A percentile compares a stretch with the other conserved stretches of the same genome.
Evolutionary conservation across 2,888 invertebrate species (phyloP).

Genomic region (Spodoptera picta): DNA sequence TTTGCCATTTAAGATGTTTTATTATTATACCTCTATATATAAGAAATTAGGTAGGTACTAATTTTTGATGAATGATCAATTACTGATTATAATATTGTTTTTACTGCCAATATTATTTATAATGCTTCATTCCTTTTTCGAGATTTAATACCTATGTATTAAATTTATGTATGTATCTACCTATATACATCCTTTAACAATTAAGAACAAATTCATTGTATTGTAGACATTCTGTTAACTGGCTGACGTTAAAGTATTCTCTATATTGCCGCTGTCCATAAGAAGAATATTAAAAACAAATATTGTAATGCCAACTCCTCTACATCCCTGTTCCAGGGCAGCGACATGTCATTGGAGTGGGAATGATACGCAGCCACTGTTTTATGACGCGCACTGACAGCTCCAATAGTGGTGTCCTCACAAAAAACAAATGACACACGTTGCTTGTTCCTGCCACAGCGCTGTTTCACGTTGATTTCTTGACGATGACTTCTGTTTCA

Average conservation of each 20-base stretch:
- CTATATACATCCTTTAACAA: no score
- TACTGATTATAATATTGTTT: constrained; percentile 15
- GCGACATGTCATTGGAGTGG: constrained; percentile 67
- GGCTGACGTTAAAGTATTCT: no score
- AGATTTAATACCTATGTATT: no score
- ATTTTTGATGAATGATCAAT: constrained; percentile 29
- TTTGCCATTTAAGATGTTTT: constrained; percentile 38
- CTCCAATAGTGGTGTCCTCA: constrained; percentile 72
- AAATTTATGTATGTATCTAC: no score
- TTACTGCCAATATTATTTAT: constrained; percentile 12
- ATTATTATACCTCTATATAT: no score
- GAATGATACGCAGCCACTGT: constrained; percentile 72
- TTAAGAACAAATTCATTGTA: no score
- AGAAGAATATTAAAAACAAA: no score
- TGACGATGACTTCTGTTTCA: no score
- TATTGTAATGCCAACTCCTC: constrained; percentile 31
- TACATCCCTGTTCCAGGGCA: constrained; percentile 54
- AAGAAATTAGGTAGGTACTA: constrained; percentile 47
- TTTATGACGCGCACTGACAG: constrained; percentile 79
- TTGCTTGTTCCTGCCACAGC: constrained; percentile 43
- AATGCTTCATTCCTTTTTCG: no score
- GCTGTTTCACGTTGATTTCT: constrained; percentile 24
- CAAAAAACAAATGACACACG: constrained; percentile 51
- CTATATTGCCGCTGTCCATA: no score
- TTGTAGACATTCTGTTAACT: no score